These are phyloP conservation scores for Spea bombifrons DNA, from an alignment of 2,113 vertebrate genomes.

Conservation along the genomic window DNA sequence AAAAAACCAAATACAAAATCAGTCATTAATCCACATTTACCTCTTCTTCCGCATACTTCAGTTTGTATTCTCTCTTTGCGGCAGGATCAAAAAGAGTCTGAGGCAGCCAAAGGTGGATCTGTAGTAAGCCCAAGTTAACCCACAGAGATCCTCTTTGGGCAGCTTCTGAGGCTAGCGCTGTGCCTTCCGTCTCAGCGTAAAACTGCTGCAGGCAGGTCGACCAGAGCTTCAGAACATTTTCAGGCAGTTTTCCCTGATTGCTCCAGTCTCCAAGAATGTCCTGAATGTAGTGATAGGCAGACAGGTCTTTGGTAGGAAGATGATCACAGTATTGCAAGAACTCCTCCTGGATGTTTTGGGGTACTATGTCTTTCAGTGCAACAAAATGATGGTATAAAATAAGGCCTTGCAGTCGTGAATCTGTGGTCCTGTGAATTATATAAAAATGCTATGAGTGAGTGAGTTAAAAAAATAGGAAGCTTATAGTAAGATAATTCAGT, in stretches of 20 bases:
- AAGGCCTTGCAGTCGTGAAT: conserved; percentile 77
- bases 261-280: conserved; percentile 70
- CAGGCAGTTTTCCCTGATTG: conserved; percentile 71
- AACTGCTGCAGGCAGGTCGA: conserved; percentile 80
- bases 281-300: conserved; percentile 75
- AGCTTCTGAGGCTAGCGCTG: conserved; percentile 62
- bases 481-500: too few species aligned
- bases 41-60: conserved; percentile 87
- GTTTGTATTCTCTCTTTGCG: conserved; percentile 87
- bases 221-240: conserved; percentile 74
- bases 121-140: conserved; percentile 88
- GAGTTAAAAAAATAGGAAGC: too few species aligned
- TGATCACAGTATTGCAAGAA: conserved; percentile 77
- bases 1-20: background rate
- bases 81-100: conserved; percentile 91
- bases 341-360: conserved; percentile 70
- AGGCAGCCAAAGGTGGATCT: conserved; percentile 88
- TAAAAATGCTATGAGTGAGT: background rate
- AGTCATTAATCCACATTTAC: conserved; percentile 59
- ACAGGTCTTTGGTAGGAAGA: conserved; percentile 66
- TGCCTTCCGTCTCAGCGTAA: conserved; percentile 67
- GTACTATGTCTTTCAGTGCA: conserved; percentile 77
- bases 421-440: conserved; percentile 65
- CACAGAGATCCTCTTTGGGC: conserved; percentile 80
- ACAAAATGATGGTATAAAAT: conserved; percentile 76